These are phyloP conservation scores for Eubucco bourcierii DNA, from an alignment of 2,113 vertebrate genomes.

Conservation along the genomic window DNA sequence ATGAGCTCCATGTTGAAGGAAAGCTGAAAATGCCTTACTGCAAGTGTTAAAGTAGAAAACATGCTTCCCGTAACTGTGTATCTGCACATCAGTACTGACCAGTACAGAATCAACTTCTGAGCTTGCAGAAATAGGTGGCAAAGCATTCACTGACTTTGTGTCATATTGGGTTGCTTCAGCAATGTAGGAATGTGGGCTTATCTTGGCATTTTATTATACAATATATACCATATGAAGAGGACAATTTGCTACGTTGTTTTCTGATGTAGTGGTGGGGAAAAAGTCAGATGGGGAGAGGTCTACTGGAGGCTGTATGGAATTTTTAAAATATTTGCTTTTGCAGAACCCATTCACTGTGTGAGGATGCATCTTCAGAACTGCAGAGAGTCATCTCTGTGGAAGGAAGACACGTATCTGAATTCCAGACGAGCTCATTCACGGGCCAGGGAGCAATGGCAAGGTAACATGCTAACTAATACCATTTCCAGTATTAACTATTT, in stretches of 20 bases:
- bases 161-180: background rate
- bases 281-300: background rate
- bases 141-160: background rate
- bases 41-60: background rate
- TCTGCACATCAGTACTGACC: background rate
- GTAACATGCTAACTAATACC: conserved; percentile 66
- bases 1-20: background rate
- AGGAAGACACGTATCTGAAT: conserved; percentile 65
- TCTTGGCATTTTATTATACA: background rate
- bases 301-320: background rate
- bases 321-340: conserved; percentile 13
- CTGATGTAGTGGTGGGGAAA: background rate
- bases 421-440: conserved; percentile 71
- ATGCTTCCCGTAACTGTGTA: background rate
- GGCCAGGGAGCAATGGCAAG: conserved; percentile 82
- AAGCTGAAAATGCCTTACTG: background rate
- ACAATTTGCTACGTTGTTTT: background rate
- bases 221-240: background rate
- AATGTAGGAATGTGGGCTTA: background rate
- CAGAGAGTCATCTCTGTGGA: conserved; percentile 77
- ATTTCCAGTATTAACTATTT: background rate
- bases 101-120: background rate
- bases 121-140: background rate
- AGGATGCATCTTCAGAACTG: conserved; percentile 73
- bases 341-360: conserved; percentile 77